Percentiles rank a stretch among this genome's conserved stretches.
Evolutionary conservation across 2,113 vertebrate genomes (phyloP).

Genomic region (Ammodytes dubius): DNA sequence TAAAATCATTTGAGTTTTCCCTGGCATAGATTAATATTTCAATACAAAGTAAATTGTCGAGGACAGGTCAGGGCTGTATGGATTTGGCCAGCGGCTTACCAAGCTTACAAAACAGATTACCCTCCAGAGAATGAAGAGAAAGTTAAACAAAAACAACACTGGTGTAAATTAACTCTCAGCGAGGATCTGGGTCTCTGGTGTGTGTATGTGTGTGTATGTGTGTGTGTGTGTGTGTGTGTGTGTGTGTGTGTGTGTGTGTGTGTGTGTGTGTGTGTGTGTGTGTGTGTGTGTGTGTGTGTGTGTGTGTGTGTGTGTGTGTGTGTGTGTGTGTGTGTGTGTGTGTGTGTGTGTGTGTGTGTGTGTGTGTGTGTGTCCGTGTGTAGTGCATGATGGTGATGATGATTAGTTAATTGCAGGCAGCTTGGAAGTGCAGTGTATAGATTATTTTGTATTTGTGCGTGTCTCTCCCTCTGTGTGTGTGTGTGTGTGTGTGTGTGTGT

Average conservation of each 20-base stretch:
- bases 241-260: not conserved
- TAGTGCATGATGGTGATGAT: constrained; percentile 74
- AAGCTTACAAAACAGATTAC: constrained; percentile 54
- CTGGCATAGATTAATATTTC: constrained; percentile 6
- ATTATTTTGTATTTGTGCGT: constrained; percentile 15
- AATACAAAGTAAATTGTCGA: constrained; percentile 6
- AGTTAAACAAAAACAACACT: constrained; percentile 71
- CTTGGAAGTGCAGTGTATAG: constrained; percentile 66
- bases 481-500: constrained; percentile 15
- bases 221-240: constrained; percentile 25
- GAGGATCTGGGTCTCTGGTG: constrained; percentile 49
- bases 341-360: constrained; percentile 22
- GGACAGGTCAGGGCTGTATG: constrained; percentile 35
- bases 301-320: constrained; percentile 22
- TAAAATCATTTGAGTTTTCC: constrained; percentile 1
- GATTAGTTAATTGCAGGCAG: constrained; percentile 86
- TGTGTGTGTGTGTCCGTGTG: not conserved
- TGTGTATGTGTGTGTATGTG: constrained; percentile 28
- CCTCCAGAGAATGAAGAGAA: constrained; percentile 56
- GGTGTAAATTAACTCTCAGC: constrained; percentile 77
- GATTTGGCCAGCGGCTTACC: constrained; percentile 32
- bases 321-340: constrained; percentile 31
- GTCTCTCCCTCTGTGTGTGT: constrained; percentile 5
- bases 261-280: no score
- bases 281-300: not conserved